phyloP scores from a whole-genome alignment of 2,888 invertebrate genomes.

The Oconnorella tubifera region DNA sequence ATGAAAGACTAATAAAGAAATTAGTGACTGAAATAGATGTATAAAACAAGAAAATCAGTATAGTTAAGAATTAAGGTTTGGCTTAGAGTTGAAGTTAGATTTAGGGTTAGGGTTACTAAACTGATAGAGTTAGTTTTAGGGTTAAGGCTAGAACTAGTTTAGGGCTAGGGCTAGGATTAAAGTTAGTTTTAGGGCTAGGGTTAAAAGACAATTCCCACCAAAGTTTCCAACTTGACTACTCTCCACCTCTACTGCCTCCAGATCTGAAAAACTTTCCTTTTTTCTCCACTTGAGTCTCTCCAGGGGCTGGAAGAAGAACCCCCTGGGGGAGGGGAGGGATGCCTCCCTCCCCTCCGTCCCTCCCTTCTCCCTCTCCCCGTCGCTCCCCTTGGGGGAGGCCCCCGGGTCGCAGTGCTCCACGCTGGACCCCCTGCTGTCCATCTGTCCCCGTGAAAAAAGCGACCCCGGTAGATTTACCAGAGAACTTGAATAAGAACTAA shows the following conservation, averaged over 20 bases:
- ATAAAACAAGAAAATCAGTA: too few relatives aligned
- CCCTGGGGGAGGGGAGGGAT: background rate
- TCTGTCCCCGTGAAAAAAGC: conserved; percentile 1
- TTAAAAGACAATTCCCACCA: too few relatives aligned
- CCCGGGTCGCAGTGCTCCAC: conserved; percentile 5
- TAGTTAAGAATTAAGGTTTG: too few relatives aligned
- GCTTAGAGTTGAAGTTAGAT: too few relatives aligned
- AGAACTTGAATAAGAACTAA: conserved; percentile 13
- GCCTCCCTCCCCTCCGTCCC: background rate
- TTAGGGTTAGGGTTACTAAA: too few relatives aligned
- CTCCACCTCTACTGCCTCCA: conserved; percentile 61
- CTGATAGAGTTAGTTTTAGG: too few relatives aligned
- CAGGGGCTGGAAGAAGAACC: conserved; percentile 15
- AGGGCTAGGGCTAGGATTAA: too few relatives aligned
- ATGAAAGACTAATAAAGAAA: too few relatives aligned
- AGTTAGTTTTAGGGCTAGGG: too few relatives aligned
- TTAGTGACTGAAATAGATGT: too few relatives aligned
- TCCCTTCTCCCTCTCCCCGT: background rate
- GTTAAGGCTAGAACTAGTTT: too few relatives aligned
- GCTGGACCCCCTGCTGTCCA: background rate
- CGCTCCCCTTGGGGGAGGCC: conserved; percentile 2
- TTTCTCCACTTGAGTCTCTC: conserved; percentile 54
- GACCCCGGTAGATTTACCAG: conserved; percentile 9
- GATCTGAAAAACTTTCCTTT: conserved; percentile 50
- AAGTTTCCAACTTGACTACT: too few relatives aligned